These are phyloP conservation scores for Autographa gamma DNA, from an alignment of 2,888 invertebrate species.

Conservation along the genomic window DNA sequence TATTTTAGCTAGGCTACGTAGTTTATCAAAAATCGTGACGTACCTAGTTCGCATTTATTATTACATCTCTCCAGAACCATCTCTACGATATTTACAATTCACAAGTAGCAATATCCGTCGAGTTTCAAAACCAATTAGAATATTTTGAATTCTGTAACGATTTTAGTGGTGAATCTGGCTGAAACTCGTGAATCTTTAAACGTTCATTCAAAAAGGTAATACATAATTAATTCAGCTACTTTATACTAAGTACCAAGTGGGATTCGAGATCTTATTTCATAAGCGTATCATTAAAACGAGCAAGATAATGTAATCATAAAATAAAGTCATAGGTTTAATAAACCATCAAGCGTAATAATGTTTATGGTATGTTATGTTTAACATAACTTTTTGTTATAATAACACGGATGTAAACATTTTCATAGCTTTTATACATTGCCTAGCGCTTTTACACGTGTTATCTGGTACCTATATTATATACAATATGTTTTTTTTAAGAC, in stretches of 20 bases:
- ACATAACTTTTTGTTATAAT: background rate
- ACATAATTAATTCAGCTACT: no score
- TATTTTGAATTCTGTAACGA: background rate
- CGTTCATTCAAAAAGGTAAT: no score
- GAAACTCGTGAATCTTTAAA: background rate
- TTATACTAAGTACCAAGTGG: background rate
- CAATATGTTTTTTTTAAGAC: background rate
- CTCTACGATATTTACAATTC: background rate
- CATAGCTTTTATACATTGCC: background rate
- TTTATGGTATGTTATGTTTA: background rate
- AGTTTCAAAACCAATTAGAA: background rate
- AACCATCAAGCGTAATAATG: background rate
- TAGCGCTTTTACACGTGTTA: background rate
- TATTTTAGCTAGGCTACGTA: no score
- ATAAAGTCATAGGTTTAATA: background rate
- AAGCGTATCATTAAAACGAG: no score
- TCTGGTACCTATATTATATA: no score
- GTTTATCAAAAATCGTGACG: no score
- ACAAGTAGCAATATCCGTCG: background rate
- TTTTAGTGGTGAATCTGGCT: background rate
- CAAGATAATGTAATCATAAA: background rate
- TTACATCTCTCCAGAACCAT: background rate
- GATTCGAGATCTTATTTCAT: background rate
- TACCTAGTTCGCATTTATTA: no score
- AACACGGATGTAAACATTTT: background rate